These are phyloP conservation scores for Anolis sagrei DNA, from an alignment of 2,113 vertebrate genomes.

Conservation along the genomic window DNA sequence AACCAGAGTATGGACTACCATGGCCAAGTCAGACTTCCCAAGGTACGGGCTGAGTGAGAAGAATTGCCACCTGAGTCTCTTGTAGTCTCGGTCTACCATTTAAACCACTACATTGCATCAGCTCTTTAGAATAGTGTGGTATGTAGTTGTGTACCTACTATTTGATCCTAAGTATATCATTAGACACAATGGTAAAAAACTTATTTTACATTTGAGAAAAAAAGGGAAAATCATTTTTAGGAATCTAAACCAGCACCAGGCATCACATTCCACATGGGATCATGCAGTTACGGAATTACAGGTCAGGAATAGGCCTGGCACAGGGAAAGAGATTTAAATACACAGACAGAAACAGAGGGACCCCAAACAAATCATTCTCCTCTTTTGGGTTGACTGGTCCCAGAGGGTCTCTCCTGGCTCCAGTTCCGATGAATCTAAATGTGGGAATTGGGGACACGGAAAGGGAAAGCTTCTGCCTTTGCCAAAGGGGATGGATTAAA, in stretches of 20 bases:
- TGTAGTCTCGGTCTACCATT: too few relatives aligned
- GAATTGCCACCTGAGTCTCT: too few relatives aligned
- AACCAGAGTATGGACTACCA: too few relatives aligned
- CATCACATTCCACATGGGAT: neutral
- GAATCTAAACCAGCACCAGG: neutral
- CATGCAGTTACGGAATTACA: slow-evolving; percentile 17
- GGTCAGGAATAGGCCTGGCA: slow-evolving; percentile 1
- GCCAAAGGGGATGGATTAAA: slow-evolving; percentile 41
- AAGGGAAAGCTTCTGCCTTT: slow-evolving; percentile 37
- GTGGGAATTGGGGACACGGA: slow-evolving; percentile 31
- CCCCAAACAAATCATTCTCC: slow-evolving; percentile 24
- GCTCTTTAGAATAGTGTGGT: too few relatives aligned
- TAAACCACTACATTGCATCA: too few relatives aligned
- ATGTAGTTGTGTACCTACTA: too few relatives aligned
- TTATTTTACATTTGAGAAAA: neutral
- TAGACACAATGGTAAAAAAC: neutral
- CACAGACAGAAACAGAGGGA: neutral
- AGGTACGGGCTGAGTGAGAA: too few relatives aligned
- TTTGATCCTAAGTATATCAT: too few relatives aligned
- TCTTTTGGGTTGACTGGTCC: slow-evolving; percentile 28
- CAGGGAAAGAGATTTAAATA: neutral
- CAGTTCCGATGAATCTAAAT: slow-evolving; percentile 36
- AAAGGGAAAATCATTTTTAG: neutral
- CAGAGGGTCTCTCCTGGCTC: slow-evolving; percentile 26
- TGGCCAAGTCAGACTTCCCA: too few relatives aligned